Conservation (phyloP, 2,797 vertebrate species). For the Corythornis leucogaster region DNA sequence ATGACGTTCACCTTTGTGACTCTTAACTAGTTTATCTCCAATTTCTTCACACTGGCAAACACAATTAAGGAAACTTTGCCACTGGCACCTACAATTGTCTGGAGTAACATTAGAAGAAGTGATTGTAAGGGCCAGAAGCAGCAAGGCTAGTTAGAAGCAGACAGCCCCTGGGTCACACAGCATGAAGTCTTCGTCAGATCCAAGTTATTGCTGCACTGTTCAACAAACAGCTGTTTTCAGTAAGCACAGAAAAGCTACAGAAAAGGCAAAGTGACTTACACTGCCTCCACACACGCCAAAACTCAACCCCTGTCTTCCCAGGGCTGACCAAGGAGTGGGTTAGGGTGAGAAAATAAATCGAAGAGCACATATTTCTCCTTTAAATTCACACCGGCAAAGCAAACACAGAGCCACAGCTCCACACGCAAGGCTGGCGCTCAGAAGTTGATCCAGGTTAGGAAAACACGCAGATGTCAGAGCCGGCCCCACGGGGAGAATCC, state of each 20-base stretch:
- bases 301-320: neutral
- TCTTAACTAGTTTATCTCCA: neutral
- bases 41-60: neutral
- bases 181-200: neutral
- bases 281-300: neutral
- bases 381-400: neutral
- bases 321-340: accelerated
- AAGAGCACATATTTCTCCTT: neutral
- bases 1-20: neutral
- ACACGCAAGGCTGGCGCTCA: neutral
- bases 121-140: neutral
- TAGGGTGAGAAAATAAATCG: neutral
- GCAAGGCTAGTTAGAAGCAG: neutral
- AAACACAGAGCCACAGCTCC: neutral
- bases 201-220: neutral
- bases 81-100: neutral
- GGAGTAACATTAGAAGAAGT: neutral
- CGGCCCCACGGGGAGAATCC: neutral
- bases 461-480: neutral
- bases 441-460: neutral
- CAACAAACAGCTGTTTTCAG: neutral
- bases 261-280: neutral
- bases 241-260: neutral
- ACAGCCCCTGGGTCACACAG: neutral
- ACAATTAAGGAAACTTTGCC: neutral